Base-by-base conservation (phyloP, 2,888 invertebrate genomes). In the Phalera bucephala region DNA sequence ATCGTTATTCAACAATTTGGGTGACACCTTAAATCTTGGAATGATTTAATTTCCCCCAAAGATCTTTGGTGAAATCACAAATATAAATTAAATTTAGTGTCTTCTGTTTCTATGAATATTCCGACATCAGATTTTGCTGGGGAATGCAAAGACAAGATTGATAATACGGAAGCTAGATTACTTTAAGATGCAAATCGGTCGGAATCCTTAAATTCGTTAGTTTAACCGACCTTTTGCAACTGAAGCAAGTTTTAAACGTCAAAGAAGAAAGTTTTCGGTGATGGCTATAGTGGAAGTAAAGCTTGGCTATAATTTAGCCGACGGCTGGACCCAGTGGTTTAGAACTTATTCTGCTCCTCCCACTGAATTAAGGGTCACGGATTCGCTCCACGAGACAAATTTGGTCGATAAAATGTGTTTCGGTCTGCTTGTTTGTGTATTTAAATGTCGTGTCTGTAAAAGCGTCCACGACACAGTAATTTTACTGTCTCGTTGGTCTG, bases 81-180 rank as follows among this genome's bases (percentile, higher is more conserved):
- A 69, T 64, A 70, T 57, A 72, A 77, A 73, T 75, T 73, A 63
- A 63, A 72, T 77, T 72, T 70, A 64, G 66, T 69, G n/a, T n/a
- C n/a, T n/a, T n/a, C n/a, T n/a, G n/a, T n/a, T n/a, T n/a, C n/a
- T n/a, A n/a, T n/a, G n/a, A 74, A 72, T 73, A 72, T 72, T 72
- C 62, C 51, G 61, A 50, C 48, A 49, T 55, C 53, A 64, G 56
- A 59, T 64, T 59, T 63, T 39, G 58, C 52, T 54, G 46, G 40
- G 40, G 35, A 42, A 53, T 50, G 43, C 37, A 44, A 41, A 42
- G 42, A 51, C 41, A 44, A 50, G 44, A 57, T 56, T 45, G 44
- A 42, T 48, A 44, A 52, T 43, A 42, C 51, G 42, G 38, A 44
- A 43, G 39, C 28, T 47, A 39, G 39, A 52, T 23, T n/a, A n/a